These are phyloP conservation scores for Sprattus sprattus DNA, from an alignment of 2,113 vertebrate species.

Conservation along the genomic window DNA sequence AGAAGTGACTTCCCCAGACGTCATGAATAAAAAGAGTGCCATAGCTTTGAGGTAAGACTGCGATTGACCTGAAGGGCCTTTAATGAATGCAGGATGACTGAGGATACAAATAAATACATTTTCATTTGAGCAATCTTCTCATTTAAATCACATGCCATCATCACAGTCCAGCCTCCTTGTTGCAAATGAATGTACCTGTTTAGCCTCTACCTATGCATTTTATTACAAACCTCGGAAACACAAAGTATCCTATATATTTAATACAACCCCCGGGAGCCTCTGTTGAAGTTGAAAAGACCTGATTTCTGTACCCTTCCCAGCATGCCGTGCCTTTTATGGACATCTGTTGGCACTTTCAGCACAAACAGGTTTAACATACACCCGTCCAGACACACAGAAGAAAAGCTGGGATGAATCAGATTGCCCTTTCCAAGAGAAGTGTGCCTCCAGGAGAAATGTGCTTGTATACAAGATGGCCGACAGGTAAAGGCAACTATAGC, in stretches of 20 bases:
- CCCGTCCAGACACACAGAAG: conserved; percentile 34
- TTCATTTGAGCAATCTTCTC: no score
- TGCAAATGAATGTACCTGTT: no score
- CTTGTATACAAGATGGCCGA: conserved; percentile 10
- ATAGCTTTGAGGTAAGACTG: no score
- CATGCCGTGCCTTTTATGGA: conserved; percentile 44
- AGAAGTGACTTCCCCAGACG: no score
- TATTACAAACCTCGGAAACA: background rate
- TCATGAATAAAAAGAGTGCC: no score
- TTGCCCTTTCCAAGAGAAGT: conserved; percentile 25
- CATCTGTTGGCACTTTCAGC: conserved; percentile 59
- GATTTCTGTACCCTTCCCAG: conserved; percentile 34
- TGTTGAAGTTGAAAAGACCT: background rate
- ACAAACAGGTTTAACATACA: conserved; percentile 61
- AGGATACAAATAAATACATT: no score
- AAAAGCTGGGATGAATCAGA: conserved; percentile 40
- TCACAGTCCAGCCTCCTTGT: no score
- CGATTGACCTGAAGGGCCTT: no score
- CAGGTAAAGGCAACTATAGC: background rate
- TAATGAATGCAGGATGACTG: no score
- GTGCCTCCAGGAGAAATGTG: background rate
- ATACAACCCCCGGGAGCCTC: background rate
- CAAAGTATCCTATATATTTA: background rate
- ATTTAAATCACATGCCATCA: no score
- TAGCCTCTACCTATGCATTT: no score